These are phyloP conservation scores for Zenarchopterus dispar DNA, from an alignment of 2,797 vertebrate genomes.

Conservation along the genomic window DNA sequence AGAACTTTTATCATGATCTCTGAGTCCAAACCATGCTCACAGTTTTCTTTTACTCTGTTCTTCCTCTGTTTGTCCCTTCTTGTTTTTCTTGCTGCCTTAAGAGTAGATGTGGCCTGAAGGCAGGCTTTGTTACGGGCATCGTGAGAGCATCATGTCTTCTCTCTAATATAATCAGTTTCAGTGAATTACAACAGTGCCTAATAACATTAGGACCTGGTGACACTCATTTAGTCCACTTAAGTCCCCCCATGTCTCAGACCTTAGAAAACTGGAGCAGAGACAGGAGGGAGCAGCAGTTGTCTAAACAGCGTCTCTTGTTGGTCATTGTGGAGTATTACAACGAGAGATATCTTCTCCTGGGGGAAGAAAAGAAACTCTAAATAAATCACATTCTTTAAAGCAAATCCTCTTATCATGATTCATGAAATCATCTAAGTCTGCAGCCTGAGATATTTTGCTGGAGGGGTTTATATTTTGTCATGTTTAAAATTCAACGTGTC, in stretches of 20 bases:
- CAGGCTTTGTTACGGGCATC: slow-evolving; percentile 75
- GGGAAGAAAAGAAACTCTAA: background rate
- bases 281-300: slow-evolving; percentile 32
- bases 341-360: background rate
- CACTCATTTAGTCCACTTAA: slow-evolving; percentile 79
- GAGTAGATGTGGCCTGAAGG: slow-evolving; percentile 66
- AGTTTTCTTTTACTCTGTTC: slow-evolving; percentile 7
- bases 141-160: slow-evolving; percentile 72
- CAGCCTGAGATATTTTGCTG: slow-evolving; percentile 12
- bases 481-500: slow-evolving; percentile 12
- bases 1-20: background rate
- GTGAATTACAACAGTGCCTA: slow-evolving; percentile 77
- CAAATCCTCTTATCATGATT: slow-evolving; percentile 23
- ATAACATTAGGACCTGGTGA: slow-evolving; percentile 86
- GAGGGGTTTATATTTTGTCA: background rate
- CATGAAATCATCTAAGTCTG: background rate
- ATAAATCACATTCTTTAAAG: slow-evolving; percentile 15
- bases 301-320: slow-evolving; percentile 63
- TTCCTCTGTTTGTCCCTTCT: slow-evolving; percentile 13
- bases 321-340: slow-evolving; percentile 37
- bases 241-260: slow-evolving; percentile 41
- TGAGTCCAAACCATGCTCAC: slow-evolving; percentile 16
- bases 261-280: slow-evolving; percentile 25
- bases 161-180: slow-evolving; percentile 83
- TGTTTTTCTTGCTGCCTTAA: slow-evolving; percentile 59